Conservation (phyloP, 2,797 vertebrate genomes). For the Rhincodon typus region DNA sequence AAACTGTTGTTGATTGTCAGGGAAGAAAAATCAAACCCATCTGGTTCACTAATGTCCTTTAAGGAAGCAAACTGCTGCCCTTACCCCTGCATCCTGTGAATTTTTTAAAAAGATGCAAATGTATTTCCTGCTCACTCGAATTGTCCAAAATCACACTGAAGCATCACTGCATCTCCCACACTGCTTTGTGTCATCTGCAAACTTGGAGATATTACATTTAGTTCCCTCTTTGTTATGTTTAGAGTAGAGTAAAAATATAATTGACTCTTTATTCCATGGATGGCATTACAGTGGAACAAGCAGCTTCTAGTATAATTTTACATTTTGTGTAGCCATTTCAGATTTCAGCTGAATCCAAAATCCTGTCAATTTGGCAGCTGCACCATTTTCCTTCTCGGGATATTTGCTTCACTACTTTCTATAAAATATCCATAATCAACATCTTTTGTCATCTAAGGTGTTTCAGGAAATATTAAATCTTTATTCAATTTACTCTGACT, state of each 20-base stretch:
- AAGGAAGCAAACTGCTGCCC: too few species aligned
- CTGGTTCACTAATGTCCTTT: too few species aligned
- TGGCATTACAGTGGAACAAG: not conserved
- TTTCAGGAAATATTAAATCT: not conserved
- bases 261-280: not conserved
- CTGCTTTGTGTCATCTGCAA: not conserved
- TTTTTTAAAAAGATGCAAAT: too few species aligned
- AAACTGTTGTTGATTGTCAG: too few species aligned
- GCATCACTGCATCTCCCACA: too few species aligned
- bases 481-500: not conserved
- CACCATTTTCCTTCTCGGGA: not conserved
- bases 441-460: not conserved
- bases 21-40: too few species aligned
- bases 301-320: not conserved
- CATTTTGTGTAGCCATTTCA: not conserved
- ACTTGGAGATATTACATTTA: not conserved
- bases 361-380: not conserved
- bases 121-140: too few species aligned
- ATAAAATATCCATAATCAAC: not conserved
- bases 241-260: too few species aligned
- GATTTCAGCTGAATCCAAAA: not conserved
- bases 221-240: too few species aligned
- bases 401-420: not conserved
- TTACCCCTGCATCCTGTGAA: too few species aligned
- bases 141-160: too few species aligned